Base-by-base conservation (phyloP, 2,797 vertebrate species). In the Pangasius sanitwongsei region DNA sequence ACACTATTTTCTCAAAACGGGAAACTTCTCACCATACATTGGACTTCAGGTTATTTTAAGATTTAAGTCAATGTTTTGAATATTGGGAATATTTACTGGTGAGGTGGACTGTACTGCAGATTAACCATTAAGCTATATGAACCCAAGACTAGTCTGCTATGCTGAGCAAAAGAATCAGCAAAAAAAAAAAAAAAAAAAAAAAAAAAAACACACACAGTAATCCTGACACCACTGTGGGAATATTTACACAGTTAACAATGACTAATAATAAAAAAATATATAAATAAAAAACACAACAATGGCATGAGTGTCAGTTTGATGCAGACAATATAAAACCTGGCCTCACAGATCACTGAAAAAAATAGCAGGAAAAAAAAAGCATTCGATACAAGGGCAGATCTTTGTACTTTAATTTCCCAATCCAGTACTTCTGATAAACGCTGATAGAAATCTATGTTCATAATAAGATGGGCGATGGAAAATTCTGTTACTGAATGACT, bases 271-370 rank as follows among this genome's bases (percentile, higher is more conserved):
- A 85, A 85, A 78, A 9, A 77, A 31, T 82, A 81, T 55, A 72
- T 50, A 85, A 53, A 70, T 3, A 61, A 31, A 90, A 93, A 91
- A 89, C 87, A 91, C 8, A 93, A 95, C 95, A 96, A 95, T 94
- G 92, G 92, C 90, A 90, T 92, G 90, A 81, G 89, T 96, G 95
- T 93, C 96, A 96, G 95, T 95, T 91, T 95, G 96, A 94, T 96
- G 96, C 96, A 96, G 95, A 93, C 93, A 92, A 83, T 72, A 91
- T 78, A 92, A 88, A 87, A 48, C 55, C 75, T 41, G 82, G 41
- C 16, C 16, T 31, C 9, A 50, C 3, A 31, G 53, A 57, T 55
- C 6, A 3, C 57, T n/a, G 18, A 25, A 12, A 48, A n/a, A 77
- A 67, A 67, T n/a, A 48, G 13, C 2, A 8, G 2, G 15, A 5